Evolutionary conservation across 2,113 vertebrate species (phyloP).

Genomic region (Dasypus novemcinctus): DNA sequence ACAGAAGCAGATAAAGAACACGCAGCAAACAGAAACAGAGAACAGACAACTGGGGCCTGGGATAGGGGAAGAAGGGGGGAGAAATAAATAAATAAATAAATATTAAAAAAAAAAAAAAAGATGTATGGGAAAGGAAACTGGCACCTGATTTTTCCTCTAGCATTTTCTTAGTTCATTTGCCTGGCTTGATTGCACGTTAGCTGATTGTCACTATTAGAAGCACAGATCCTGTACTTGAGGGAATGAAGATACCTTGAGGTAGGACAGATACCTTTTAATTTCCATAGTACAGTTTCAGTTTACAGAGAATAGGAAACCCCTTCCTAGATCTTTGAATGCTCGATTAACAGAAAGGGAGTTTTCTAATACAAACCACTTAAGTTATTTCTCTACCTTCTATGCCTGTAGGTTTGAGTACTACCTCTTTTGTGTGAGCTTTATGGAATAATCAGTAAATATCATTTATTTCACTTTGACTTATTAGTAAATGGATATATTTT

Average conservation of each 20-base stretch:
- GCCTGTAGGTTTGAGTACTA: neutral
- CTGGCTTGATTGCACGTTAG: slow-evolving; percentile 17
- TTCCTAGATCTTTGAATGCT: neutral
- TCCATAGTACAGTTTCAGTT: slow-evolving; percentile 28
- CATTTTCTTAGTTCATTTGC: slow-evolving; percentile 40
- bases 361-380: neutral
- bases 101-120: too few relatives aligned
- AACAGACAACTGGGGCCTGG: too few relatives aligned
- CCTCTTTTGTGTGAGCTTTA: slow-evolving; percentile 14
- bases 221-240: slow-evolving; percentile 40
- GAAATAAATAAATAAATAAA: too few relatives aligned
- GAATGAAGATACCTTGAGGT: neutral
- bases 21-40: too few relatives aligned
- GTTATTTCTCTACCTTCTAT: neutral
- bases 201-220: slow-evolving; percentile 59
- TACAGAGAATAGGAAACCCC: slow-evolving; percentile 33
- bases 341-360: neutral
- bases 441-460: neutral
- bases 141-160: neutral
- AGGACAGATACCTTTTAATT: slow-evolving; percentile 41
- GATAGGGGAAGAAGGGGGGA: too few relatives aligned
- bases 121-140: neutral
- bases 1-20: too few relatives aligned
- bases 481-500: neutral
- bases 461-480: slow-evolving; percentile 41